phyloP scores from a whole-genome alignment of 2,888 invertebrate genomes.

The Phyto melanocephala region DNA sequence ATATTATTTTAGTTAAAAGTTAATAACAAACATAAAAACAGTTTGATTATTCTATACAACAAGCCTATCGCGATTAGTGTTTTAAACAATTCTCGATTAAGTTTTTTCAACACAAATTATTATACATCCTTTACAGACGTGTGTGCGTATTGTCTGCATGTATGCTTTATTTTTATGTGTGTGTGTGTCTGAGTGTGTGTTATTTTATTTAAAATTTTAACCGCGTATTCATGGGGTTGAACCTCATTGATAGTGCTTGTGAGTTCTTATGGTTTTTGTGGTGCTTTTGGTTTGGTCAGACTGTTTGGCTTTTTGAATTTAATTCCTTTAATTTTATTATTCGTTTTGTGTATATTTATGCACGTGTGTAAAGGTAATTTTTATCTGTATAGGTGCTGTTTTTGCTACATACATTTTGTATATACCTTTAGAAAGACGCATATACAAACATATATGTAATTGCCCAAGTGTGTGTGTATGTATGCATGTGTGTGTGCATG shows the following conservation, averaged over 20 bases:
- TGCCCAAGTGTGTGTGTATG: no score
- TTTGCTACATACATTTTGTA: no score
- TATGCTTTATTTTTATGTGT: neutral
- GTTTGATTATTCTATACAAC: neutral
- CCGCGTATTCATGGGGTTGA: constrained; percentile 51
- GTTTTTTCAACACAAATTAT: neutral
- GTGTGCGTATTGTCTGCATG: neutral
- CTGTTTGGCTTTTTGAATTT: constrained; percentile 43
- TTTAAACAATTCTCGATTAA: neutral
- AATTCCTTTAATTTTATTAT: constrained; percentile 1
- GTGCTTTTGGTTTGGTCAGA: constrained; percentile 34
- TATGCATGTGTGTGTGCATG: no score
- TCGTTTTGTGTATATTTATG: neutral
- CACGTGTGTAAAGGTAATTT: no score
- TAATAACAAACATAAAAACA: constrained; percentile 32
- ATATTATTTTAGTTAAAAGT: neutral
- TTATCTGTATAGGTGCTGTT: no score
- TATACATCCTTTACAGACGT: neutral
- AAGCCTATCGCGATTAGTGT: neutral
- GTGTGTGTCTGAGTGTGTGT: neutral
- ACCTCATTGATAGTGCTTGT: constrained; percentile 45
- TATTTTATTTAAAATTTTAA: constrained; percentile 20
- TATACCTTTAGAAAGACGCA: no score
- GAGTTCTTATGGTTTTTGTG: constrained; percentile 33
- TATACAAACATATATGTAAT: no score